Evolutionary conservation across 2,797 vertebrate genomes (phyloP).

Genomic region (Phalanger gymnotis): DNA sequence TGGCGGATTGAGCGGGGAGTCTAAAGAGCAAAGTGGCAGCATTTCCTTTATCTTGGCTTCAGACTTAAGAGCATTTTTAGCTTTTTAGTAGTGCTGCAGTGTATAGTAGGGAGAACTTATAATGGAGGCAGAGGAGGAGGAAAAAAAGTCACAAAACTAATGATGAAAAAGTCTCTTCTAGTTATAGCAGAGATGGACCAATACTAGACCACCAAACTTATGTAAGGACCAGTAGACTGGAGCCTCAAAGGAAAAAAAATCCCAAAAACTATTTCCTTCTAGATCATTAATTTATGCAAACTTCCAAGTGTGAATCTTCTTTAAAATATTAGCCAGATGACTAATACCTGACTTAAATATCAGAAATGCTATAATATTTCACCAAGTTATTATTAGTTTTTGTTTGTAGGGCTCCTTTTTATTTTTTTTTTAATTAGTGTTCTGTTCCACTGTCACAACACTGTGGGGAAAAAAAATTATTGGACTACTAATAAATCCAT

Average conservation of each 20-base stretch:
- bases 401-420: not conserved
- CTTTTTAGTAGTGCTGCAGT: not conserved
- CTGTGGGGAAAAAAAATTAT: not conserved
- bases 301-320: not conserved
- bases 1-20: constrained; percentile 54
- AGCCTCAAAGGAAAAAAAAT: not conserved
- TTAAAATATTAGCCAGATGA: constrained; percentile 12
- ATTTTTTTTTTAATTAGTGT: not conserved
- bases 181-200: not conserved
- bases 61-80: constrained; percentile 49
- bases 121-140: constrained; percentile 52
- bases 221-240: not conserved
- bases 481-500: not conserved
- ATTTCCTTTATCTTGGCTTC: constrained; percentile 49
- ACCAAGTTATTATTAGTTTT: not conserved
- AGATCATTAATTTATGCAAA: not conserved
- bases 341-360: not conserved
- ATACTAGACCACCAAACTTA: not conserved
- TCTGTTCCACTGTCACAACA: not conserved
- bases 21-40: constrained; percentile 55
- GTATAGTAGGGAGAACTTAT: constrained; percentile 46
- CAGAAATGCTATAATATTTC: not conserved
- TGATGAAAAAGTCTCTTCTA: constrained; percentile 57
- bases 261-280: not conserved
- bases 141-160: constrained; percentile 7